Conservation (phyloP, 2,888 invertebrate genomes). For the Torymus auratus region DNA sequence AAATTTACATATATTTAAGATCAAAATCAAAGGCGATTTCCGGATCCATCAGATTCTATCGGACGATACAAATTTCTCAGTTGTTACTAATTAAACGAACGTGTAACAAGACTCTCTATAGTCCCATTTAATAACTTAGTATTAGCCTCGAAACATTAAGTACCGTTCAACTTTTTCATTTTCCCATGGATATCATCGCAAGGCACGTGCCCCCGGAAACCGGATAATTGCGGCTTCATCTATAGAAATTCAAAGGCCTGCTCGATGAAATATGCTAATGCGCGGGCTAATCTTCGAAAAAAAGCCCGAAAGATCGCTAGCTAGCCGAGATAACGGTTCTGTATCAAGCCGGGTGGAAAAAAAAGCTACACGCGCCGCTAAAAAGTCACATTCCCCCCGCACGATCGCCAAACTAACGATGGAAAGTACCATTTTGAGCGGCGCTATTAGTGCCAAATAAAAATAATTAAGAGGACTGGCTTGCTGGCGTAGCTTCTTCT, state of each 20-base stretch:
- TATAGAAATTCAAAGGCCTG: constrained; percentile 6
- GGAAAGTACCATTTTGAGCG: constrained; percentile 37
- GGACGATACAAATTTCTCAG: too few relatives aligned
- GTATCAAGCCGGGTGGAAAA: not conserved
- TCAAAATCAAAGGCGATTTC: too few relatives aligned
- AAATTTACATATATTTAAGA: too few relatives aligned
- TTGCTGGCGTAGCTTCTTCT: not conserved
- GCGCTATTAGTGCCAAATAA: constrained; percentile 45
- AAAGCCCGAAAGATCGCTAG: not conserved
- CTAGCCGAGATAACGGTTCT: not conserved
- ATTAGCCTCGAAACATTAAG: too few relatives aligned
- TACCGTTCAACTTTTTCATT: constrained; percentile 9
- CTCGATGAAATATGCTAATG: constrained; percentile 12
- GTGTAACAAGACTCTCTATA: too few relatives aligned
- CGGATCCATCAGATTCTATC: too few relatives aligned
- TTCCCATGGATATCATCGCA: constrained; percentile 6
- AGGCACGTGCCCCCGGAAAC: not conserved
- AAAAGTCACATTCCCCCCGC: not conserved
- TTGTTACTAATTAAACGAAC: too few relatives aligned
- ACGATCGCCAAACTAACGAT: constrained; percentile 28
- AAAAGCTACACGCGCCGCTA: too few relatives aligned
- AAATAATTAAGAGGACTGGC: constrained; percentile 39
- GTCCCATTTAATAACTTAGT: too few relatives aligned
- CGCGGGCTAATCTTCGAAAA: not conserved
- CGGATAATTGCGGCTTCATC: not conserved